A percentile compares a stretch with the other conserved stretches of the same genome.
These are phyloP conservation scores for Pelecanus crispus DNA, from an alignment of 2,113 vertebrate genomes.

Conservation along the genomic window DNA sequence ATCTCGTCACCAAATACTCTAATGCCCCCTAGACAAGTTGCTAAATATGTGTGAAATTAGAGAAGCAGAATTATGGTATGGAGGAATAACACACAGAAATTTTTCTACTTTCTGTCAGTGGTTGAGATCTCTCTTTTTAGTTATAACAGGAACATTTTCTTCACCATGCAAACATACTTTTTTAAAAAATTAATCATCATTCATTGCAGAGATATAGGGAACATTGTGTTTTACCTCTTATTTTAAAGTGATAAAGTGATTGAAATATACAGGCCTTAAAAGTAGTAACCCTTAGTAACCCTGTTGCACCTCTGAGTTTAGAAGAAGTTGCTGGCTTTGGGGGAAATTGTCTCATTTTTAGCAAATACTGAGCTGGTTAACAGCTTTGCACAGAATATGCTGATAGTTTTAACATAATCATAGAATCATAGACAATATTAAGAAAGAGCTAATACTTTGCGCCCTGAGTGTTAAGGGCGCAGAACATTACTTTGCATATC, in stretches of 20 bases:
- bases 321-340: not conserved
- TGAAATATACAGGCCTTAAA: not conserved
- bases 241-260: not conserved
- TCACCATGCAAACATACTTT: fast-evolving
- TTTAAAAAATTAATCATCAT: not conserved
- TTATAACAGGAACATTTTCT: not conserved
- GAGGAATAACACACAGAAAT: not conserved
- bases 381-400: not conserved
- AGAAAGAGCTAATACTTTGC: not conserved
- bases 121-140: not conserved
- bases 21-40: constrained; percentile 53
- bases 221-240: not conserved
- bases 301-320: not conserved
- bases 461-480: not conserved
- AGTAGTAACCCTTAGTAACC: no score
- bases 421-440: no score
- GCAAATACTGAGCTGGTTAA: not conserved
- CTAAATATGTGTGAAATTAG: constrained; percentile 51
- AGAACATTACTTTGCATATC: not conserved
- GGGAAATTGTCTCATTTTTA: not conserved
- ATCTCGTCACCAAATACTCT: constrained; percentile 53
- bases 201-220: not conserved
- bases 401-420: not conserved
- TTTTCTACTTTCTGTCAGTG: not conserved
- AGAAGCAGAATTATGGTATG: not conserved